Evolutionary conservation across 2,797 vertebrate genomes (phyloP), one percentile per base, ranked within the genome.

Genomic region (Meriones psammophilus): DNA sequence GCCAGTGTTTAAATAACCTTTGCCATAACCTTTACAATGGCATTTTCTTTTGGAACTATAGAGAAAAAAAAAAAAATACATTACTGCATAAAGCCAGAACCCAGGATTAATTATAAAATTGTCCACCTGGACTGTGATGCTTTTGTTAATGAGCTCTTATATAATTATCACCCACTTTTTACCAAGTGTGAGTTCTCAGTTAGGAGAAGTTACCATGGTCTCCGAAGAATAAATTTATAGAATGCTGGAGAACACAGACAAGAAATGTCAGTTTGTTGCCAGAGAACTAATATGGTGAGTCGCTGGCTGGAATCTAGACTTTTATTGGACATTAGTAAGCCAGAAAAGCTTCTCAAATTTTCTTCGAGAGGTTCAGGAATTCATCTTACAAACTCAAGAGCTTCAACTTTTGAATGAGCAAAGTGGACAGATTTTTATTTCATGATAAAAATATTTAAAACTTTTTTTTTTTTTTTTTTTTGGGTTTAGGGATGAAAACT

Each of bases 181-280:
- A 76, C 60, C 60, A 58, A 95, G 79, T 91, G 80, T 94, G 88
- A 96, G 80, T 93, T 95, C 94, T 56, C 30, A 92, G 36, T 89
- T 95, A 77, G 80, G 85, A 95, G 77, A 93, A 88, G 81, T 83
- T 76, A 24, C 79, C 54, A 46, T 74, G 80, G 28, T 88, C 73
- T 92, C 39, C 76, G 58, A 74, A 62, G 83, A 20, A 77, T 97
- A 84, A 54, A 95, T n/a, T 93, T 89, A 73, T 6, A 92, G 56
- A 91, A 89, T 2, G 80, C 18, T 39, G 30, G 77, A 54, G 56
- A 96, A 81, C 76, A 81, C 69, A 20, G 50, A 20, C 58, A 94
- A 94, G 84, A 92, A 64, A 56, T 81, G 39, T 84, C 50, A 56
- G 30, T 64, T 28, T 81, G 22, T 74, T 92, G 84, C 30, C 81